Base-by-base conservation (phyloP, 2,113 vertebrate genomes). In the Grus americana region DNA sequence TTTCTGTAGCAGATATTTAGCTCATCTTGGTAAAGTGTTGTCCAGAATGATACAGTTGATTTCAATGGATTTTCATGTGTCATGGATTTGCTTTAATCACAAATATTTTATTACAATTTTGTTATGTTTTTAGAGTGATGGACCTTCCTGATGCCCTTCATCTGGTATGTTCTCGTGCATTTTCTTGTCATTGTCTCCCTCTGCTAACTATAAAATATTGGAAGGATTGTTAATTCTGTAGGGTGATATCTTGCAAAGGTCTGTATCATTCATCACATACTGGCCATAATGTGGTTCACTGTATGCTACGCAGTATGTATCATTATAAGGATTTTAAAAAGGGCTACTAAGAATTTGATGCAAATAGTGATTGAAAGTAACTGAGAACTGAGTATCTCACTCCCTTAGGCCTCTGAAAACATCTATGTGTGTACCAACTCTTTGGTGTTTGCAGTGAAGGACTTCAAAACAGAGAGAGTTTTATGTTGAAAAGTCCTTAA, bases 381-480 rank as follows among this genome's bases (percentile, higher is more conserved):
- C 2, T 12, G 36, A 49, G 42, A 62, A 24, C 44, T 11, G 73
- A 85, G 18, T 57, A n/a, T 8, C 36, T 74, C 26, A 2, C 11
- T 72, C 52, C 52, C 38, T 44, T 1, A 5, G 26, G 72, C 38
- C 44, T 57, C 81, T 57, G 68, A 52, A 87, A 92, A 74, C 47
- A 7, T 32, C 27, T 16, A 38, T 55, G 49, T 34, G 11, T 3
- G 7, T 58, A 34, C 26, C 63, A 70, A 0, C 23, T 70, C 23
- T 16, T 30, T 3, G 8, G 23, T 61, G 63, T 57, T 87, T 87
- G 68, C 30, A 34, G 55, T 17, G 59, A 50, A 72, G 67, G 44
- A 17, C 44, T 50, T 55, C 1, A 3, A 50, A 76, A 32, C 0
- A 0, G 38, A 34, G 59, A 27, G 16, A 27, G 11, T 19, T 6